Conservation (phyloP, 1,140 invertebrate genomes). For the Pygmarrhopalites habei region DNA sequence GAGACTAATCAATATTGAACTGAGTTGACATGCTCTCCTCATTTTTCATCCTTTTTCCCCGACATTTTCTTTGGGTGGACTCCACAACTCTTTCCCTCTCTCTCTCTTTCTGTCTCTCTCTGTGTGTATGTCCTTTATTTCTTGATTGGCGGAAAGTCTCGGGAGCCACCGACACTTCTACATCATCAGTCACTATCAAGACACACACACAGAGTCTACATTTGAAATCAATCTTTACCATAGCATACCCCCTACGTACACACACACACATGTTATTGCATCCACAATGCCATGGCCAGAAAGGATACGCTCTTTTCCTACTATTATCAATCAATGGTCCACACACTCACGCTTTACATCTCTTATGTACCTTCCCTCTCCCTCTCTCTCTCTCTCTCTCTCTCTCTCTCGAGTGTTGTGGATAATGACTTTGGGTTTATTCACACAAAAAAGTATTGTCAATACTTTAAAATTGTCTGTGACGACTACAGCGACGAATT, state of each 20-base stretch:
- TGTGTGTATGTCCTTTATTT: background rate
- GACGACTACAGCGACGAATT: too few relatives aligned
- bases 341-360: background rate
- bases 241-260: too few relatives aligned
- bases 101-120: too few relatives aligned
- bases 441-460: too few relatives aligned
- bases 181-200: constrained; percentile 12
- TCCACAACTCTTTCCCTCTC: constrained; percentile 28
- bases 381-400: too few relatives aligned
- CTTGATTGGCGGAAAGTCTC: constrained; percentile 23
- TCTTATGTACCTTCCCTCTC: background rate
- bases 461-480: too few relatives aligned
- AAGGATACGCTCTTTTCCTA: background rate
- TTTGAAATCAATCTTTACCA: constrained; percentile 3
- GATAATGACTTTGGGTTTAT: too few relatives aligned
- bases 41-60: constrained; percentile 33
- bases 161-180: constrained; percentile 20
- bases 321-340: constrained; percentile 9
- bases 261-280: background rate
- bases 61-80: constrained; percentile 26
- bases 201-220: background rate
- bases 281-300: background rate
- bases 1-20: constrained; percentile 34
- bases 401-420: too few relatives aligned
- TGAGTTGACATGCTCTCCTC: constrained; percentile 29